phyloP scores from a whole-genome alignment of 2,113 vertebrate species.

The Fukomys damarensis region DNA sequence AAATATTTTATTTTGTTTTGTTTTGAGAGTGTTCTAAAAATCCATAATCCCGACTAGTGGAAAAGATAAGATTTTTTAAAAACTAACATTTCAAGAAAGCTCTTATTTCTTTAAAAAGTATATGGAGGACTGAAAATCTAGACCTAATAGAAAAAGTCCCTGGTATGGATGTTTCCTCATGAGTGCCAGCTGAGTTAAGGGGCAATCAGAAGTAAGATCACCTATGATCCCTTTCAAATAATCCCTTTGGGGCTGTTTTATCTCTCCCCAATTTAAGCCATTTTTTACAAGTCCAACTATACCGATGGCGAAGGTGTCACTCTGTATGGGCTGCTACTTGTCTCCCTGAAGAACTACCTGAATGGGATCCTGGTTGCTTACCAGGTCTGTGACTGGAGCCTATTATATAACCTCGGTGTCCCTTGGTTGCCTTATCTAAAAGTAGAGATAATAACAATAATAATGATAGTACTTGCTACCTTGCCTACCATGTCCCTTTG shows the following conservation, averaged over 20 bases:
- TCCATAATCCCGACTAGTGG: neutral
- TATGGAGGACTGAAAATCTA: neutral
- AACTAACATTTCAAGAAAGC: neutral
- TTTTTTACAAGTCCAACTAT: neutral
- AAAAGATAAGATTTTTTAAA: constrained; percentile 9
- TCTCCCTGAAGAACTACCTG: neutral
- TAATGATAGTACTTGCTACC: neutral
- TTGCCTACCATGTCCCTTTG: neutral
- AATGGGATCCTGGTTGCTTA: neutral
- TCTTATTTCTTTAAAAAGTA: neutral
- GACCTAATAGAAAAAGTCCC: neutral
- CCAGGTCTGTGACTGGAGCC: neutral
- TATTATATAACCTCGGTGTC: neutral
- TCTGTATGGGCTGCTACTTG: neutral
- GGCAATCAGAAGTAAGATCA: neutral
- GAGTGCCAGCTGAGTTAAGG: neutral
- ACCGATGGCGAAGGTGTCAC: rapidly evolving
- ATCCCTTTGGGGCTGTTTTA: neutral
- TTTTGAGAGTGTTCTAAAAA: neutral
- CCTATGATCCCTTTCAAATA: neutral
- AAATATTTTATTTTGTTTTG: neutral
- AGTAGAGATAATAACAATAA: neutral
- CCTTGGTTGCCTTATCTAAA: neutral
- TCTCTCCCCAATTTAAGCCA: neutral
- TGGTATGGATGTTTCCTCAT: neutral